A percentile compares a stretch with the other conserved stretches of the same genome.
Conservation (phyloP, 2,888 invertebrate species). For the Zonitis immaculata region DNA sequence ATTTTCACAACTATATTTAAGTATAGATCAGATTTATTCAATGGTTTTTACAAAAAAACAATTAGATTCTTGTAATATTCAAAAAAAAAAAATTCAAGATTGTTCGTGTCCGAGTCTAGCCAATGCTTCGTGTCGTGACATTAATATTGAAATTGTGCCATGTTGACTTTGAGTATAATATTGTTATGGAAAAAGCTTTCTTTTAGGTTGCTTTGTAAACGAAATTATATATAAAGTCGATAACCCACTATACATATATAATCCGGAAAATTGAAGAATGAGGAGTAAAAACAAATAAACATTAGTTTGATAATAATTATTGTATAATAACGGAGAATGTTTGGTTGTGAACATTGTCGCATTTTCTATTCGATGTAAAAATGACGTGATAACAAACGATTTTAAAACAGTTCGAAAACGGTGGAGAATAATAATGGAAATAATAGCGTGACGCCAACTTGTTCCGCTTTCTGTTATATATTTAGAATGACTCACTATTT, state of each 20-base stretch:
- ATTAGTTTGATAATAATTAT: background rate
- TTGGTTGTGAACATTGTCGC: too few species aligned
- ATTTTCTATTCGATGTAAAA: background rate
- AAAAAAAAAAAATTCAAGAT: too few species aligned
- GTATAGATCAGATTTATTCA: too few species aligned
- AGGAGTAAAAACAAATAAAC: background rate
- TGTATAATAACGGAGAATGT: background rate
- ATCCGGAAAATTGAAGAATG: background rate
- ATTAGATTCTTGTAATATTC: slow-evolving; percentile 24
- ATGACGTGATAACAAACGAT: background rate
- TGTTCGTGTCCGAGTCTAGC: slow-evolving; percentile 21
- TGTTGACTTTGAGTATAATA: slow-evolving; percentile 21
- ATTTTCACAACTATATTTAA: too few species aligned
- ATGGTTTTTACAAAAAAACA: too few species aligned
- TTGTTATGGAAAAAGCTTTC: background rate
- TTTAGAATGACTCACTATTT: slow-evolving; percentile 1
- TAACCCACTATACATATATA: background rate
- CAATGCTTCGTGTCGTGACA: slow-evolving; percentile 21
- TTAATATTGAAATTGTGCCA: slow-evolving; percentile 23
- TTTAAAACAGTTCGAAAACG: background rate
- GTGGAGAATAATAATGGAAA: background rate
- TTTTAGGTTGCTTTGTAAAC: background rate
- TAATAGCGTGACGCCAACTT: background rate
- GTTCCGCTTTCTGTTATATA: background rate
- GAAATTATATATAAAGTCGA: background rate